Conservation (phyloP, 2,888 invertebrate genomes). For the Drosophila falleni region DNA sequence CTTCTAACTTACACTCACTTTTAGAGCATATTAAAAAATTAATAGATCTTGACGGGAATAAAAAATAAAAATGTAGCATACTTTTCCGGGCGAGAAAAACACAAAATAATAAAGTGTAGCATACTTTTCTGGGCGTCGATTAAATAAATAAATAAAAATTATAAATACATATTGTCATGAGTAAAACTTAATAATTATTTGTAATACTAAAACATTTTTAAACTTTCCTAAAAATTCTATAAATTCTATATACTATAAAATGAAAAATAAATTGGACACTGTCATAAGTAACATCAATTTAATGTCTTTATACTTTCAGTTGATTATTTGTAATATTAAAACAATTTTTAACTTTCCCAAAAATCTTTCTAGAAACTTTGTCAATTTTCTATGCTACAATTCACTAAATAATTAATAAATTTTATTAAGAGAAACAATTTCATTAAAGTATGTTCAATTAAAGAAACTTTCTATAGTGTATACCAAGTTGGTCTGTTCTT, state of each 20-base stretch:
- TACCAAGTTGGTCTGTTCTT: constrained; percentile 1
- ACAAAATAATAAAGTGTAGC: too few relatives aligned
- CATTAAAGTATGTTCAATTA: neutral
- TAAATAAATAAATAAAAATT: too few relatives aligned
- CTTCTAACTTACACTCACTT: neutral
- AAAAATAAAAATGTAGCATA: too few relatives aligned
- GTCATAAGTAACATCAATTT: too few relatives aligned
- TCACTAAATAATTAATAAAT: neutral
- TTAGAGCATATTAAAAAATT: neutral
- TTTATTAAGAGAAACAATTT: neutral
- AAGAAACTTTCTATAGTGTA: constrained; percentile 16
- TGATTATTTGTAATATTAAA: neutral
- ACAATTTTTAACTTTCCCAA: neutral
- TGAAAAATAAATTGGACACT: too few relatives aligned
- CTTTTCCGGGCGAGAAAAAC: too few relatives aligned
- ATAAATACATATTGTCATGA: neutral
- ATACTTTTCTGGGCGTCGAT: too few relatives aligned
- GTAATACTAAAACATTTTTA: neutral
- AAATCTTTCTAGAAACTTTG: neutral
- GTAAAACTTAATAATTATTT: neutral
- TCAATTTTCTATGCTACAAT: neutral
- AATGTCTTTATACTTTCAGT: too few relatives aligned
- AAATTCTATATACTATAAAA: too few relatives aligned
- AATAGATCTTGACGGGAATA: too few relatives aligned
- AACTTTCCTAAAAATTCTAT: neutral